Percentiles rank a stretch among this genome's conserved stretches.
These are phyloP conservation scores for Nebria salina DNA, from an alignment of 2,888 invertebrate genomes.

Conservation along the genomic window DNA sequence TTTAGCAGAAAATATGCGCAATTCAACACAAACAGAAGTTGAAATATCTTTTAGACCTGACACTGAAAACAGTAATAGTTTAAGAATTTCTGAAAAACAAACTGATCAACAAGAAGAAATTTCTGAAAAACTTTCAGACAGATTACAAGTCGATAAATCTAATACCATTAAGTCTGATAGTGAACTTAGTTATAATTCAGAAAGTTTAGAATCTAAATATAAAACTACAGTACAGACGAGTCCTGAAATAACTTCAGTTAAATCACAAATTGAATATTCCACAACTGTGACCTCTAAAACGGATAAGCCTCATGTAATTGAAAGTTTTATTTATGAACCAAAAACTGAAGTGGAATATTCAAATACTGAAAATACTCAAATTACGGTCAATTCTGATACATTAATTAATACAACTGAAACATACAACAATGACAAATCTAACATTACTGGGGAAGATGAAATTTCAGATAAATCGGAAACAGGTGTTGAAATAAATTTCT, in stretches of 20 bases:
- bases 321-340: neutral
- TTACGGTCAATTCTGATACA: neutral
- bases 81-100: conserved; percentile 10
- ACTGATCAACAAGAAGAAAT: conserved; percentile 11
- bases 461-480: neutral
- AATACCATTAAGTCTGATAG: neutral
- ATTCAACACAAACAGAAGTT: conserved; percentile 7
- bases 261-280: neutral
- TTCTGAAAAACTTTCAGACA: neutral
- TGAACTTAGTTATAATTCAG: neutral
- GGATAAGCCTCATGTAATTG: neutral
- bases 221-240: neutral
- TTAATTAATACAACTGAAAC: neutral
- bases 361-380: neutral
- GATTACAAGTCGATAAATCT: neutral
- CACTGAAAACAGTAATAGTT: conserved; percentile 11
- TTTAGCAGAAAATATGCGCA: neutral
- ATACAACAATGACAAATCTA: neutral
- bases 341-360: neutral
- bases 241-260: neutral
- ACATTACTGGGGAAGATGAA: neutral
- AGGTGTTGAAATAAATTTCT: conserved; percentile 15
- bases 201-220: neutral
- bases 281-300: neutral
- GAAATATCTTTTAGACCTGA: neutral